phyloP scores from a whole-genome alignment of 2,113 vertebrate genomes.

The Oreotrochilus melanogaster region DNA sequence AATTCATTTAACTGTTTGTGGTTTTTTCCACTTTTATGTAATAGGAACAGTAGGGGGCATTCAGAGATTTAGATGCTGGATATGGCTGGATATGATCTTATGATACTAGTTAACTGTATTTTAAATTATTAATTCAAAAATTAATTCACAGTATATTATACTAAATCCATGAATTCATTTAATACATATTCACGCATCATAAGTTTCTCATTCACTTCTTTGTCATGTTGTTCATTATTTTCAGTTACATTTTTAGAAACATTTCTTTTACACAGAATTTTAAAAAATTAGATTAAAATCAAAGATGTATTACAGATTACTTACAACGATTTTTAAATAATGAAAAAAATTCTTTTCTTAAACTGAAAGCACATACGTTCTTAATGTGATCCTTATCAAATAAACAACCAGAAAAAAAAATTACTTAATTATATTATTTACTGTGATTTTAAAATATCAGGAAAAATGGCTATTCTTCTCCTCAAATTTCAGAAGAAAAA shows the following conservation, averaged over 20 bases:
- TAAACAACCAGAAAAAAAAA: background rate
- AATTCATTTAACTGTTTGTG: slow-evolving; percentile 34
- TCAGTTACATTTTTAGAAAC: background rate
- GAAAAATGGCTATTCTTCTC: background rate
- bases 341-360: background rate
- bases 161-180: background rate
- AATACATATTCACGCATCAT: background rate
- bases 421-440: background rate
- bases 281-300: background rate
- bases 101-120: slow-evolving; percentile 4
- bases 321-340: background rate
- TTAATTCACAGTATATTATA: background rate
- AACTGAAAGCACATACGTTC: background rate
- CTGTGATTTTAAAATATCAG: background rate
- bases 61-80: slow-evolving; percentile 70
- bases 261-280: background rate
- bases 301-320: background rate
- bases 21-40: slow-evolving; percentile 70
- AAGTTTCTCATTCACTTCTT: background rate
- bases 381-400: background rate
- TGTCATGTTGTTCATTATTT: background rate
- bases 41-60: slow-evolving; percentile 80
- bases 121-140: background rate
- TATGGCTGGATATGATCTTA: slow-evolving; percentile 24
- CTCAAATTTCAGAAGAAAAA: background rate